Evolutionary conservation across 2,888 invertebrate species (phyloP).

Genomic region (Mythimna impura): DNA sequence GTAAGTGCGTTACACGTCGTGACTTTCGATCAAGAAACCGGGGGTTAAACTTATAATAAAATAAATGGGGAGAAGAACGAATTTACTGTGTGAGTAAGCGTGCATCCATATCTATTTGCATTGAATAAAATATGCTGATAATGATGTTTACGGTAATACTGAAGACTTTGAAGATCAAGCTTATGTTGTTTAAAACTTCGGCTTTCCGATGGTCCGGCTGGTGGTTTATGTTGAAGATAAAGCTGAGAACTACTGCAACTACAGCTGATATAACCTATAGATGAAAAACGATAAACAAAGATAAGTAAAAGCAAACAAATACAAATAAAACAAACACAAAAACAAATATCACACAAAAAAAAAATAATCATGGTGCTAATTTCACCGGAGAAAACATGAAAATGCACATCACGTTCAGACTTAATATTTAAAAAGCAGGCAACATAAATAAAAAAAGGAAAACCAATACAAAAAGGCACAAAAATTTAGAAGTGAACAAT

Average conservation of each 20-base stretch:
- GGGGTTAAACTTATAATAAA: neutral
- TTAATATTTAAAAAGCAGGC: too few species aligned
- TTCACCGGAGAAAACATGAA: neutral
- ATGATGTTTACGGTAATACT: slow-evolving; percentile 91
- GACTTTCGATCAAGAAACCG: neutral
- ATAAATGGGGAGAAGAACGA: neutral
- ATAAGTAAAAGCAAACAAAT: slow-evolving; percentile 66
- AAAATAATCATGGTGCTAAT: neutral
- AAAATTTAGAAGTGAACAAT: too few species aligned
- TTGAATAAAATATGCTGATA: slow-evolving; percentile 90
- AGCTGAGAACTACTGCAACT: slow-evolving; percentile 91
- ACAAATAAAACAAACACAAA: slow-evolving; percentile 32
- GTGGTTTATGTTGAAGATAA: slow-evolving; percentile 91
- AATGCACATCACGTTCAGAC: neutral
- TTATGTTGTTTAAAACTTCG: slow-evolving; percentile 91
- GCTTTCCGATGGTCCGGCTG: slow-evolving; percentile 90
- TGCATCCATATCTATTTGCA: slow-evolving; percentile 81
- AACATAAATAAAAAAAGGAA: too few species aligned
- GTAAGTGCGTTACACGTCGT: neutral
- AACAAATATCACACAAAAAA: neutral
- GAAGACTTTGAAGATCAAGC: slow-evolving; percentile 90
- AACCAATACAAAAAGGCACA: too few species aligned
- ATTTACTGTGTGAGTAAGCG: slow-evolving; percentile 39
- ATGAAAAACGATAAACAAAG: slow-evolving; percentile 74
- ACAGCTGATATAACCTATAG: slow-evolving; percentile 91